Base-by-base conservation (phyloP, 37 sponge, comb jelly and placozoan genomes). In the Aplysina aerophoba region DNA sequence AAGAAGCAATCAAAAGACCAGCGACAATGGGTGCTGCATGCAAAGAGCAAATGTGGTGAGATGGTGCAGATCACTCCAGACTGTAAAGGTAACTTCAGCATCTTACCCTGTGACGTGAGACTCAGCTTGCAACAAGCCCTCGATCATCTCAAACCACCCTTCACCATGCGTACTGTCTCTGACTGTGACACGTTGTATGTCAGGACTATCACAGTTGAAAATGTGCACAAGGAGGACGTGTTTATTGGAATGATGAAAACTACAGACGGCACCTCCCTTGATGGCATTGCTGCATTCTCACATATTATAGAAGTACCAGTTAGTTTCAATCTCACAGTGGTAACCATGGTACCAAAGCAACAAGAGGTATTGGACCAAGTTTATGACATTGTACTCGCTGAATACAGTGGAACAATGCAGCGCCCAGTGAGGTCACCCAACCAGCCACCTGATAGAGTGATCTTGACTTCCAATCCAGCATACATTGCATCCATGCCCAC, bases 291-390 rank as follows among this genome's bases (percentile, higher is more conserved):
- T 2, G 4, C 6, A 30, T 69, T 69, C 34, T 17, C 28, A 30
- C 27, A 6, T 5, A 69, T 31, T 17, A 4, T 35, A 30, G 71
- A 69, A 69, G 71, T 69, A 12, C 34, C 71, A 17, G 34, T 35
- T 1, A 69, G 4, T 6, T 1, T 69, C 17, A 35, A 69, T 6
- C 17, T 69, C 28, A 69, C 19, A 16, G 71, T 30, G 1, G 71
- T 30, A 30, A 35, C 33, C 71, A 69, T 69, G 71, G 71, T 35
- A 69, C 71, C 71, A 69, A 69, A n/a, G 17, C 1, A 69, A 35
- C 27, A 4, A 6, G 33, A 69, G 34, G n/a, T 69, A 5, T 3
- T 69, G 17, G 71, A 69, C 13, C 28, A 30, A 16, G 6, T 69
- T 16, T 69, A 69, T 69, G 71, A n/a, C 71, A 27, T 16, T 69